Percentiles rank a stretch among this genome's conserved stretches.
These are phyloP conservation scores for Plectropomus leopardus DNA, from an alignment of 2,113 vertebrate species.

Conservation along the genomic window DNA sequence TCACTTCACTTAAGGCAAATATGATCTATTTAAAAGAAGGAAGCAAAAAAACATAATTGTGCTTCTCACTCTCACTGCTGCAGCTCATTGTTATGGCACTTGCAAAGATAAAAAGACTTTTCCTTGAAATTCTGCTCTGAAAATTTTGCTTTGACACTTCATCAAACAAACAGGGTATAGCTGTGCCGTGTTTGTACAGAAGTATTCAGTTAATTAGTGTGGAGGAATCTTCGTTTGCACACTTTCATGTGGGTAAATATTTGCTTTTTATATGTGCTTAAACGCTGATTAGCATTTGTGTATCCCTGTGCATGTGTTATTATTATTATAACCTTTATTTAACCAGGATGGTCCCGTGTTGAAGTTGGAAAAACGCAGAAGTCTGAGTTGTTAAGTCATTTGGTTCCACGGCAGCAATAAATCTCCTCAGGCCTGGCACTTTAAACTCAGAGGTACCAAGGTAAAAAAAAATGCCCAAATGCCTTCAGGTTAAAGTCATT, in stretches of 20 bases:
- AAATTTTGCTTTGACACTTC: not conserved
- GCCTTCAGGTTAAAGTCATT: constrained; percentile 7
- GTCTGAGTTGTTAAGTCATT: not conserved
- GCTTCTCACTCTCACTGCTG: not conserved
- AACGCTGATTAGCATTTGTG: not conserved
- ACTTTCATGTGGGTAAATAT: not conserved
- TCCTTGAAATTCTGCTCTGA: not conserved
- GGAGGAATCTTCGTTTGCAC: constrained; percentile 12
- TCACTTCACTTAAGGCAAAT: not conserved
- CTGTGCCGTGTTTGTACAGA: not conserved
- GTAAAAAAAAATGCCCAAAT: not conserved
- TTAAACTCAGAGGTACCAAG: not conserved
- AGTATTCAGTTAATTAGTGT: not conserved
- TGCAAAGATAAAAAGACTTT: constrained; percentile 1
- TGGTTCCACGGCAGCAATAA: constrained; percentile 11
- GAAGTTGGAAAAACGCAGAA: not conserved
- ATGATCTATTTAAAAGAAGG: not conserved
- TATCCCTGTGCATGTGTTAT: not conserved
- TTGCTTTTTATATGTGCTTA: constrained; percentile 9
- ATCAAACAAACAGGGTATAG: not conserved
- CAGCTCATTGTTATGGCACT: not conserved
- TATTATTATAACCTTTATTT: no score
- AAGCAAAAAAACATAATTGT: constrained; percentile 2
- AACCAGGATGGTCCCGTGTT: not conserved
- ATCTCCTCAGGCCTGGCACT: constrained; percentile 5